Evolutionary conservation across 2,113 vertebrate species (phyloP).

Genomic region (Brachirus orientalis): DNA sequence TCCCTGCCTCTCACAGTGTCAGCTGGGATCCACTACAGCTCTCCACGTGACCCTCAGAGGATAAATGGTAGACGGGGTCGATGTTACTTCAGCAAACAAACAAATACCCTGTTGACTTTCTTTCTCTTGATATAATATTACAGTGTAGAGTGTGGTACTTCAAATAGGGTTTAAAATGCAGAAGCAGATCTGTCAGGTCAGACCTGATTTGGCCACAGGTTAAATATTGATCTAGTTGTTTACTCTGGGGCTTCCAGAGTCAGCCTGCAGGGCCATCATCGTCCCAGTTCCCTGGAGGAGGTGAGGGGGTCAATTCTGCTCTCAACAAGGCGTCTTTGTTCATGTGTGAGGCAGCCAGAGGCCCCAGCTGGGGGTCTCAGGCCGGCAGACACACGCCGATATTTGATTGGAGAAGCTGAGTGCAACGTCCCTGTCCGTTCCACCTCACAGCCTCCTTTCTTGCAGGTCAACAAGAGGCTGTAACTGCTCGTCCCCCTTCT

Average conservation of each 20-base stretch:
- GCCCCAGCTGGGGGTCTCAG: slow-evolving; percentile 64
- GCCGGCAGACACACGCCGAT: slow-evolving; percentile 66
- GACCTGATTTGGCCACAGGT: slow-evolving; percentile 27
- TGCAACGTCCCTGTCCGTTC: slow-evolving; percentile 56
- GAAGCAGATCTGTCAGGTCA: not conserved
- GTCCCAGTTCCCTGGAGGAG: slow-evolving; percentile 27
- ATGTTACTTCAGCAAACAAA: no score
- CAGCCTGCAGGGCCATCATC: slow-evolving; percentile 1
- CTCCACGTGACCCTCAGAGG: no score
- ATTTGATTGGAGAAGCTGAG: slow-evolving; percentile 64
- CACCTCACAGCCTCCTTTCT: slow-evolving; percentile 72
- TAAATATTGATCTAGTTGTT: slow-evolving; percentile 48
- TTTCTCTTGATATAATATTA: not conserved
- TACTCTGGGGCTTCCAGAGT: not conserved
- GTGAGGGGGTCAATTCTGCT: slow-evolving; percentile 41
- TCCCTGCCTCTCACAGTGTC: no score
- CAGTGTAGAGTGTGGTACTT: no score
- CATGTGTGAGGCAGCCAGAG: slow-evolving; percentile 20
- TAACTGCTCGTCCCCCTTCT: slow-evolving; percentile 20
- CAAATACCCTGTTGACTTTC: not conserved
- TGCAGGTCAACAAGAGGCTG: slow-evolving; percentile 46
- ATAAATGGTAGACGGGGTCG: no score
- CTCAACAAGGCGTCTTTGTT: slow-evolving; percentile 63
- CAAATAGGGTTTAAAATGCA: no score
- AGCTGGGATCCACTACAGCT: no score